These are phyloP conservation scores for Oasisia sp. DNA, from an alignment of 2,888 invertebrate genomes.

Conservation along the genomic window DNA sequence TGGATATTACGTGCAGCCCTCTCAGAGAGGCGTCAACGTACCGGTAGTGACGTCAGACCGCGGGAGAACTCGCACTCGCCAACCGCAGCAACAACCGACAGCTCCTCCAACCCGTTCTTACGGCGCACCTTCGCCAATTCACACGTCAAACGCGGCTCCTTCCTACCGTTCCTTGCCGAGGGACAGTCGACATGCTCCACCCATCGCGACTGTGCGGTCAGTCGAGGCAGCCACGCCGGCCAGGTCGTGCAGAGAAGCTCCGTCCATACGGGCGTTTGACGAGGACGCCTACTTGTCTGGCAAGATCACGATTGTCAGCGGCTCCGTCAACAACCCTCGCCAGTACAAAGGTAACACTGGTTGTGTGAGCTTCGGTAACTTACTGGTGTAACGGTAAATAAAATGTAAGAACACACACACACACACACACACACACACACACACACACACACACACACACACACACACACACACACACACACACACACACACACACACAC, in stretches of 20 bases:
- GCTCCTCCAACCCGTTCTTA: not conserved
- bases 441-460: too few relatives aligned
- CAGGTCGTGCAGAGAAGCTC: not conserved
- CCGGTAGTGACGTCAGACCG: not conserved
- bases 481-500: too few relatives aligned
- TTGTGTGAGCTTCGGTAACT: not conserved
- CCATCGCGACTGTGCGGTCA: not conserved
- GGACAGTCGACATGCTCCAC: not conserved
- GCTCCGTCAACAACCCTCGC: not conserved
- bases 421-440: too few relatives aligned
- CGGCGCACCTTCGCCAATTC: not conserved
- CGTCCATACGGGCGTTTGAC: constrained; percentile 24
- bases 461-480: too few relatives aligned
- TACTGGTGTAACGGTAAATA: not conserved
- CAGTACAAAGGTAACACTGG: not conserved
- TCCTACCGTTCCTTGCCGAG: not conserved
- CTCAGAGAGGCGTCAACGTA: not conserved
- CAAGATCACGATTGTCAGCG: constrained; percentile 33
- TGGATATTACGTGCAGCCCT: not conserved
- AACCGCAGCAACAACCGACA: not conserved
- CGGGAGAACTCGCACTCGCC: not conserved
- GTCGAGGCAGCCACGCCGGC: not conserved
- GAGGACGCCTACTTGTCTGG: constrained; percentile 36
- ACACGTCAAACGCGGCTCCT: not conserved
- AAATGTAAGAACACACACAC: too few relatives aligned